Evolutionary conservation across 2,113 vertebrate species (phyloP), one percentile per base, ranked within the genome.

Genomic region (Charina bottae): DNA sequence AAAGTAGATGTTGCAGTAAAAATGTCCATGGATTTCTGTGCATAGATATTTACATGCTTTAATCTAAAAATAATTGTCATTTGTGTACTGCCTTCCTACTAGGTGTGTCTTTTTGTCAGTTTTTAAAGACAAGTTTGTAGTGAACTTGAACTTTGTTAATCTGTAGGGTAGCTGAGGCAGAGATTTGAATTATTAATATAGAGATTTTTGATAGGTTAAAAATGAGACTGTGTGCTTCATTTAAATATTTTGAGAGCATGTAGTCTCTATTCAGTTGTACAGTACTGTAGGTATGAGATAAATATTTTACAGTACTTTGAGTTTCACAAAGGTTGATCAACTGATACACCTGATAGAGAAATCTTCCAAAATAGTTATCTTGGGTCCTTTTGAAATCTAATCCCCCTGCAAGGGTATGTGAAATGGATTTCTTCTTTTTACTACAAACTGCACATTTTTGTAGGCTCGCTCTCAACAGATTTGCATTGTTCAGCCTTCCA

Each of bases 121-220:
- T 1, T 0, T 92, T 87, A 91, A 90, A n/a, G 83, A 90, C 49
- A 68, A 10, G 26, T 93, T 92, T 62, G 21, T 94, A 89, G 24
- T 85, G 91, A 55, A 0, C 0, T 90, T 94, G 93, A 92, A 21
- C 8, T 87, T 88, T 1, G 10, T 62, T 83, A 60, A 83, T 33
- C 42, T 60, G 12, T 55, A 91, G 3, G 46, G 89, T 83, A 21
- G 10, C 9, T 56, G 87, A 58, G 4, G 0, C 26, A 33, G 91
- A 19, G 85, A 90, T 92, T 94, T 8, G 56, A 88, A 92, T 49
- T 49, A 88, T 59, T 37, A 93, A 59, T 9, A 78, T 15, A 72
- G 85, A 83, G 21, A 23, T 84, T 92, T 26, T 92, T 93, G 11
- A 3, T 28, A 89, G 23, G 9, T 84, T 33, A 83, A 4, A 88